Evolutionary conservation across 1,140 invertebrate genomes (phyloP), one percentile per base, ranked within the genome.

Genomic region (Anoplolepis gracilipes): DNA sequence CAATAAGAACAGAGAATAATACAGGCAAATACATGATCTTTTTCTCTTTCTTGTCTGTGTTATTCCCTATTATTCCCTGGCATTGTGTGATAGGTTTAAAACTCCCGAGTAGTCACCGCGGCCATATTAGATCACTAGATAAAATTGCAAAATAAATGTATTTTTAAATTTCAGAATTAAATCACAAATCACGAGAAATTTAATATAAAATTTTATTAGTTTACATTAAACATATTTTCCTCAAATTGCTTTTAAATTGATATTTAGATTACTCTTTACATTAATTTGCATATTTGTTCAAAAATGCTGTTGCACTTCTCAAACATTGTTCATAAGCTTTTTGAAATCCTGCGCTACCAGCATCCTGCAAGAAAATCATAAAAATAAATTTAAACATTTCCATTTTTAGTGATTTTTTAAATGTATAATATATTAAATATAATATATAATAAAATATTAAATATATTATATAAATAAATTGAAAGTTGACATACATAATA

Each of bases 321-420:
- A 96, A 90, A 88, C 97, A 97, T 91, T 97, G 97, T 78, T 97
- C 95, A 89, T 97, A 97, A 88, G 96, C 97, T 90, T 96, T 96
- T 90, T 97, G 96, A 94, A 97, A 97, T 36, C 97, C 97, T 79
- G 93, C 92, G 53, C 95, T 93, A 81, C 95, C 96, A 77, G 91
- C 92, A 93, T 97, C 96, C 96, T 97, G 89, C 57, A 76, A 87
- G 36, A 73, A 79, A 28, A 84, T 30, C 39, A 77, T 61, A 16
- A 62, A 16, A 78, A 42, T n/a, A 75, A 46, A 85, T 22, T 33
- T n/a, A n/a, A 77, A 78, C 28, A 64, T 33, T 22, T 65, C 16
- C 7, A 72, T 72, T 53, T 16, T 28, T n/a, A n/a, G n/a, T n/a
- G n/a, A n/a, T n/a, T n/a, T n/a, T n/a, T n/a, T n/a, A n/a, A n/a